A percentile compares a stretch with the other conserved stretches of the same genome.
These are phyloP conservation scores for Sebastes cheni DNA, from an alignment of 2,797 vertebrate species.

Conservation along the genomic window DNA sequence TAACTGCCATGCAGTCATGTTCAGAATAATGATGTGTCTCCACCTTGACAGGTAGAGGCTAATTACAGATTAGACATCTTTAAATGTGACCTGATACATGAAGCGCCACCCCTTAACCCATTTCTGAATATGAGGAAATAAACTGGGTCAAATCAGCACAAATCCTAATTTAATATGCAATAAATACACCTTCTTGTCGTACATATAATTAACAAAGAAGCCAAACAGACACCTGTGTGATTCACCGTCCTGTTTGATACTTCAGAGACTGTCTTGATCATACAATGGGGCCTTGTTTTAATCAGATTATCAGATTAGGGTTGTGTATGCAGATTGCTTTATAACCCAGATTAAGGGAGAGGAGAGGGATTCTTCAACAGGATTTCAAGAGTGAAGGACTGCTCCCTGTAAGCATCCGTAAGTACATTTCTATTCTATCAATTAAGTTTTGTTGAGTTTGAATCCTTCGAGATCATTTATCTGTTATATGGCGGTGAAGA, in stretches of 20 bases:
- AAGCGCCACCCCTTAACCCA: constrained; percentile 52
- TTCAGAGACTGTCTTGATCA: constrained; percentile 27
- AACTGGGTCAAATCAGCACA: not conserved
- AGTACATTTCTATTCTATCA: constrained; percentile 51
- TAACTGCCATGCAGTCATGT: constrained; percentile 37
- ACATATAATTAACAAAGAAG: not conserved
- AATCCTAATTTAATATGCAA: not conserved
- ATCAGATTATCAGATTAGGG: constrained; percentile 86
- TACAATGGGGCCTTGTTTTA: constrained; percentile 68
- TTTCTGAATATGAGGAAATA: constrained; percentile 6
- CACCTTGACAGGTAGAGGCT: constrained; percentile 75
- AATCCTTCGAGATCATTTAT: not conserved
- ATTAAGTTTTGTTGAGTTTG: not conserved
- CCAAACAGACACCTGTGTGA: constrained; percentile 29
- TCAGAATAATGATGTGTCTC: constrained; percentile 50
- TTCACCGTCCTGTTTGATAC: constrained; percentile 6
- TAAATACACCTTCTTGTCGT: not conserved
- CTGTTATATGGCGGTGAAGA: not conserved
- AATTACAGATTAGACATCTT: constrained; percentile 80
- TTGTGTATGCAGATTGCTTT: constrained; percentile 84
- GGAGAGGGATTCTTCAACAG: constrained; percentile 67
- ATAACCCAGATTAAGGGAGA: constrained; percentile 80
- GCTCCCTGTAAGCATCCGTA: constrained; percentile 67
- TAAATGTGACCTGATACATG: constrained; percentile 63
- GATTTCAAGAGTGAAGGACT: constrained; percentile 65